A percentile compares a stretch with the other conserved stretches of the same genome.
Evolutionary conservation across 2,888 invertebrate genomes (phyloP).

Genomic region (Aleiodes leptofemur): DNA sequence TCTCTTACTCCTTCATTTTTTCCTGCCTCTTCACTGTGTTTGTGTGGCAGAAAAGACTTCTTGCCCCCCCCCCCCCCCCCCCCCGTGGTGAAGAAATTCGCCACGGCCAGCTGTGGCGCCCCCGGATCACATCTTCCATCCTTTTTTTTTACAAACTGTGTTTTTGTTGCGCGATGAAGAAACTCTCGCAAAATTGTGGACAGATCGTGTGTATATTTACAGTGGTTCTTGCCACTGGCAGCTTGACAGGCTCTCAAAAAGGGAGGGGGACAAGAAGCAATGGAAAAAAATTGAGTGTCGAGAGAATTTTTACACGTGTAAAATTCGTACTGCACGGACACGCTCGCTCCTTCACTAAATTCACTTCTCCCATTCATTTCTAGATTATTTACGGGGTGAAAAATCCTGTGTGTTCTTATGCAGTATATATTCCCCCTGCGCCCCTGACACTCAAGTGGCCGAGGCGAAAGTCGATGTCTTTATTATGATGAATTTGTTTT

Average conservation of each 20-base stretch:
- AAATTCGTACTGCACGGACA: conserved; percentile 48
- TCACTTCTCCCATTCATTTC: conserved; percentile 52
- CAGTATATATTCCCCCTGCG: conserved; percentile 8
- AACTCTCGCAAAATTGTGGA: conserved; percentile 13
- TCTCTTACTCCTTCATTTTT: conserved; percentile 30
- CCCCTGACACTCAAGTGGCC: conserved; percentile 60
- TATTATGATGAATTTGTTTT: conserved; percentile 29
- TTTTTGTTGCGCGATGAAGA: conserved; percentile 37
- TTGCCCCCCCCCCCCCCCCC: background rate
- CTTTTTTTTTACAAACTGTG: conserved; percentile 30
- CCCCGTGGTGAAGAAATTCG: conserved; percentile 67
- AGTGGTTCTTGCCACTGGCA: conserved; percentile 32
- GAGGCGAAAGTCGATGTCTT: conserved; percentile 47
- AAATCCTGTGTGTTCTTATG: conserved; percentile 42
- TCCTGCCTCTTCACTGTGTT: background rate
- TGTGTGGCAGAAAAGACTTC: background rate
- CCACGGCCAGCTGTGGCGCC: conserved; percentile 71
- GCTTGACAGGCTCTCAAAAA: conserved; percentile 33
- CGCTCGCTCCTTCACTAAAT: conserved; percentile 47
- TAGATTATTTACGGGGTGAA: conserved; percentile 62
- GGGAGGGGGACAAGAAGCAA: background rate
- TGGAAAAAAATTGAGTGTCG: conserved; percentile 27
- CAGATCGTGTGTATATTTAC: background rate
- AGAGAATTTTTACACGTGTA: conserved; percentile 53
- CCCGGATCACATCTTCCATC: conserved; percentile 34